Evolutionary conservation across 2,797 vertebrate genomes (phyloP).

Genomic region (Vipera ursinii): DNA sequence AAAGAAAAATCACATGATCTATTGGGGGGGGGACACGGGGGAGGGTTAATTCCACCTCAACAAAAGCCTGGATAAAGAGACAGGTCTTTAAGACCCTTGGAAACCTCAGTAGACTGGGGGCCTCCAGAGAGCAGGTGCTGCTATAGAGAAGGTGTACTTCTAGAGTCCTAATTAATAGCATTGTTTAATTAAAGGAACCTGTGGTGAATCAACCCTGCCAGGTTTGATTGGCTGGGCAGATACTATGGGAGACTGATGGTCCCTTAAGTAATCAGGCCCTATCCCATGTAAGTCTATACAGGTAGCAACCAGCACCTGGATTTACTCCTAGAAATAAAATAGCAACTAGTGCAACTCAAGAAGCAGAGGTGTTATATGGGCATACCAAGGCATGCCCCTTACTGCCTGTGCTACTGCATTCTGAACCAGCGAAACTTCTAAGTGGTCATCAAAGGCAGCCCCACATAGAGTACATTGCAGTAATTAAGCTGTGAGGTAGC

Average conservation of each 20-base stretch:
- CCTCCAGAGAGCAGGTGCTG: background rate
- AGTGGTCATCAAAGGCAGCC: background rate
- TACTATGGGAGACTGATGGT: background rate
- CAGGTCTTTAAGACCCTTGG: background rate
- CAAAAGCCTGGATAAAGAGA: background rate
- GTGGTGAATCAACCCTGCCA: background rate
- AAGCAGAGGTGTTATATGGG: background rate
- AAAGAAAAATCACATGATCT: background rate
- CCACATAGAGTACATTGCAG: background rate
- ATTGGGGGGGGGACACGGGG: no score
- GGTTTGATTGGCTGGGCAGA: no score
- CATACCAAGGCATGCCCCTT: no score
- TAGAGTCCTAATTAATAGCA: background rate
- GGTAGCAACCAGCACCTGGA: background rate
- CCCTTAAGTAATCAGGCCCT: background rate
- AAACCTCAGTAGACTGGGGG: background rate
- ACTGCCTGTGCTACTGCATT: background rate
- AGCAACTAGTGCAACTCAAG: background rate
- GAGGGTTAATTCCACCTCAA: background rate
- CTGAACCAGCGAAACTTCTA: background rate
- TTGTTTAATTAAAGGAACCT: background rate
- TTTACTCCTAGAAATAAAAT: background rate
- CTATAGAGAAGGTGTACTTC: background rate
- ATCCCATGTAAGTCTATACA: background rate
- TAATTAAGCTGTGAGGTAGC: background rate